Percentiles rank a stretch among this genome's conserved stretches.
Conservation (phyloP, 2,888 invertebrate genomes). For the Plagodis dolabraria region DNA sequence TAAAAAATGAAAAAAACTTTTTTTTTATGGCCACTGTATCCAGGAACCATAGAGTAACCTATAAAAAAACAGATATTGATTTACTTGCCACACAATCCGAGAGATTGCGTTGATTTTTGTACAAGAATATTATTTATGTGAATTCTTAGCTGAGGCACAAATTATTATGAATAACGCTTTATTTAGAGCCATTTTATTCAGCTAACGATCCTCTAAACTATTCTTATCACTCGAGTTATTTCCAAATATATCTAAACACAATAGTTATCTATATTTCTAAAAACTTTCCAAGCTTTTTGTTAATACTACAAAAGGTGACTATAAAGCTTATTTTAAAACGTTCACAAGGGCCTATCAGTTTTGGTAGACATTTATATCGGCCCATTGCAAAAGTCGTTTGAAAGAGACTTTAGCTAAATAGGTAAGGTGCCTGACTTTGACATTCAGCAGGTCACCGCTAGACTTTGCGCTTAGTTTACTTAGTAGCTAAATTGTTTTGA, state of each 20-base stretch:
- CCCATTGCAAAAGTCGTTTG: conserved; percentile 16
- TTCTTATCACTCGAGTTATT: neutral
- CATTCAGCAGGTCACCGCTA: neutral
- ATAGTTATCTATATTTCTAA: too few relatives aligned
- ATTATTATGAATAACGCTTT: neutral
- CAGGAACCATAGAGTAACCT: too few relatives aligned
- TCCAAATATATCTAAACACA: too few relatives aligned
- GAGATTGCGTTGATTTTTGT: too few relatives aligned
- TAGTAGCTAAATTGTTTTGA: neutral
- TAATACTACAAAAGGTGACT: neutral
- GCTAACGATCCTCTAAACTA: conserved; percentile 4
- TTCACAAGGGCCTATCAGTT: neutral
- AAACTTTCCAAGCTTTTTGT: neutral
- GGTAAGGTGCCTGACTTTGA: neutral
- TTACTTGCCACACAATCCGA: too few relatives aligned
- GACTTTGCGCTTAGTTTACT: neutral
- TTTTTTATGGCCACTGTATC: too few relatives aligned
- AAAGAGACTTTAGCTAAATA: conserved; percentile 8
- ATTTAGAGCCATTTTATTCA: conserved; percentile 3
- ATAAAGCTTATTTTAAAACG: neutral
- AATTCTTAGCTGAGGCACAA: too few relatives aligned
- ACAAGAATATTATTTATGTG: too few relatives aligned
- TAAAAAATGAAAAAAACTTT: too few relatives aligned
- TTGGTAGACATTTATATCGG: neutral
- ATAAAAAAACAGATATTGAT: too few relatives aligned